Base-by-base conservation (phyloP, 2,888 invertebrate species). In the Drosophila putrida region DNA sequence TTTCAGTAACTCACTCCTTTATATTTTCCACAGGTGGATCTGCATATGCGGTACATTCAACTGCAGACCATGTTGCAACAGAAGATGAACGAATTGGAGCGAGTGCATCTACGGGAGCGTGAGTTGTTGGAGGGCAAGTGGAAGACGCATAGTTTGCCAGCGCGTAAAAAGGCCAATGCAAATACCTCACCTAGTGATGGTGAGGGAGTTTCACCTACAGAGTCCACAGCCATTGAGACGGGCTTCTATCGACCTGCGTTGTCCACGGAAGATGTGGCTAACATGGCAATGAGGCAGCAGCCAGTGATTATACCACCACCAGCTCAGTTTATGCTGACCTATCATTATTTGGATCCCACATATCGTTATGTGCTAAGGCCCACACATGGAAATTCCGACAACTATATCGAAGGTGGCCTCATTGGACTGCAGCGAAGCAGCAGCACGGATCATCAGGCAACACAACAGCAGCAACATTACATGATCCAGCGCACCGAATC, bases 41-140 rank as follows among this genome's bases (percentile, higher is more conserved):
- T 99, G 0, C 98, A 98, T 91, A 97, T 98, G 94, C 95, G 98
- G 69, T 97, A 97, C 90, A 97, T 98, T 76, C 97, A 97, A 89
- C 93, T 98, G 33, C 97, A 98, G 93, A 94, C 96, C 81, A 94
- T 96, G 36, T 93, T 98, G 27, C 97, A 98, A 92, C 94, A 95
- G 46, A 97, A 97, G 92, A 95, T 97, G 94, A 94, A 95, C 47
- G 97, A 97, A 91, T 92, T 98, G 57, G 97, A 98, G 90, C 95
- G 96, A 58, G 93, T 97, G 6, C 96, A 96, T 80, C 93, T 97
- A 59, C 94, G 96, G 4, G 98, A 98, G 91, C 94, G 96, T 59
- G 97, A 97, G 89, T 94, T 98, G 10, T 93, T 96, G 46, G 96
- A 97, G 93, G 95, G 96, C 25, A 96, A 97, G 91, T 97, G 97